A percentile compares a stretch with the other conserved stretches of the same genome.
These are phyloP conservation scores for Andrena hattorfiana DNA, from an alignment of 2,888 invertebrate genomes.

Conservation along the genomic window DNA sequence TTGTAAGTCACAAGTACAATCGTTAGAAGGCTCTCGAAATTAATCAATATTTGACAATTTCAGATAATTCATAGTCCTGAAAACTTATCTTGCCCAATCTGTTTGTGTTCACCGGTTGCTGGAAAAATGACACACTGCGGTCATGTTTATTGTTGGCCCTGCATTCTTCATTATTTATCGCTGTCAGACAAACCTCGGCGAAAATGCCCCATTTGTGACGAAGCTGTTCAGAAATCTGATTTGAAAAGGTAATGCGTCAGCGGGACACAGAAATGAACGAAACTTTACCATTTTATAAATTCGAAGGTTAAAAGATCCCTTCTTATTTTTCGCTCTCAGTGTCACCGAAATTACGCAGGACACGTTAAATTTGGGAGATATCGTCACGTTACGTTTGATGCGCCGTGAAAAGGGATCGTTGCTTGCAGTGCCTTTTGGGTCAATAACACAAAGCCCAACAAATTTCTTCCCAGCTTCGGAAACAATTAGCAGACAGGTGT, in stretches of 20 bases:
- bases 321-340: constrained; percentile 83
- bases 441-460: constrained; percentile 75
- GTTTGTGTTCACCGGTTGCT: constrained; percentile 93
- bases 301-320: neutral
- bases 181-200: constrained; percentile 93
- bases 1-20: constrained; percentile 87
- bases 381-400: constrained; percentile 93
- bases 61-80: constrained; percentile 89
- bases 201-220: constrained; percentile 97
- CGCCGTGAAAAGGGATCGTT: constrained; percentile 90
- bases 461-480: constrained; percentile 85
- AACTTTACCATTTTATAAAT: neutral
- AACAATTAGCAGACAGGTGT: constrained; percentile 86
- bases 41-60: constrained; percentile 61
- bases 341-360: constrained; percentile 87
- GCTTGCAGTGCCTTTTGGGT: constrained; percentile 86
- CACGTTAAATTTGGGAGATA: constrained; percentile 88
- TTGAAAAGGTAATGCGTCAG: constrained; percentile 90
- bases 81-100: constrained; percentile 95
- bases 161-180: constrained; percentile 96
- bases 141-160: constrained; percentile 98
- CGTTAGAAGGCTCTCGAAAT: neutral
- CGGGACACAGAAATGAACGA: neutral
- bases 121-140: constrained; percentile 98
- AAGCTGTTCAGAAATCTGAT: constrained; percentile 91